Conservation (phyloP, 1,140 invertebrate species). For the Andrena cerasifolii region DNA sequence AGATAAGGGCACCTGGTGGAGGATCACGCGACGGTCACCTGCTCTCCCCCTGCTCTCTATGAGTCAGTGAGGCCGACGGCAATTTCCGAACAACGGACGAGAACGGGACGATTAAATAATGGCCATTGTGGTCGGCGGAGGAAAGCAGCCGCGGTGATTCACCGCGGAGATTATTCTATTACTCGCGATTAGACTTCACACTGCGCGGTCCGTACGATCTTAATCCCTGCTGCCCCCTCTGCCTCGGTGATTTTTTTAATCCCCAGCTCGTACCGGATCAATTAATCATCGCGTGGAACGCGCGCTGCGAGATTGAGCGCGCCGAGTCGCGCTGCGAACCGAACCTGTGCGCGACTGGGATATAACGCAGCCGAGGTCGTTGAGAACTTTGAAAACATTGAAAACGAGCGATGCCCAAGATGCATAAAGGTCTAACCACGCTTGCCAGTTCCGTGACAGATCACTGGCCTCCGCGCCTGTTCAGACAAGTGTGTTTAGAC, state of each 20-base stretch:
- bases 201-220: slow-evolving; percentile 47
- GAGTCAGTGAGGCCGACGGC: background rate
- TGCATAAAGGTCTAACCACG: no score
- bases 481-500: background rate
- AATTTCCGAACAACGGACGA: slow-evolving; percentile 32
- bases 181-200: slow-evolving; percentile 49
- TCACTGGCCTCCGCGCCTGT: no score
- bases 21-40: background rate
- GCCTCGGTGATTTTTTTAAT: slow-evolving; percentile 3
- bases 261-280: slow-evolving; percentile 41
- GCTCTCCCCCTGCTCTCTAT: slow-evolving; percentile 12
- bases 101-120: slow-evolving; percentile 57
- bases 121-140: slow-evolving; percentile 42
- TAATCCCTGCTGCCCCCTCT: slow-evolving; percentile 9
- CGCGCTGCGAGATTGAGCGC: slow-evolving; percentile 19
- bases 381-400: background rate
- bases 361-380: background rate
- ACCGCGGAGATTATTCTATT: slow-evolving; percentile 59
- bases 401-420: no score
- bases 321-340: background rate
- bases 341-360: background rate
- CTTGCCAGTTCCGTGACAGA: no score
- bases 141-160: slow-evolving; percentile 48
- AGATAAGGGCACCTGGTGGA: slow-evolving; percentile 5
- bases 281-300: slow-evolving; percentile 38